A percentile compares a stretch with the other conserved stretches of the same genome.
Evolutionary conservation across 2,888 invertebrate genomes (phyloP).

Genomic region (Trichogramma evanescens): DNA sequence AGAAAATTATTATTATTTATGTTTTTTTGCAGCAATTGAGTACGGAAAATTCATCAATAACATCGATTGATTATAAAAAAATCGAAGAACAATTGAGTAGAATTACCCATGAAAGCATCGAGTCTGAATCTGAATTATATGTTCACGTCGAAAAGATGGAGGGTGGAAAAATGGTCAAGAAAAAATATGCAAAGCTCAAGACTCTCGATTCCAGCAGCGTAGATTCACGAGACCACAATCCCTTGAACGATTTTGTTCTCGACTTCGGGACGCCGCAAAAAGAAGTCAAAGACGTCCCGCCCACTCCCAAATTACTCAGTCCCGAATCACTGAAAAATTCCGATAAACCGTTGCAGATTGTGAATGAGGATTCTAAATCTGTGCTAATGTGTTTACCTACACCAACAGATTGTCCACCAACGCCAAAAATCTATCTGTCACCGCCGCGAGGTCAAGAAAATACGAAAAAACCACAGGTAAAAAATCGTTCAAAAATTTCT

Average conservation of each 20-base stretch:
- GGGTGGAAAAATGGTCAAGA: constrained; percentile 11
- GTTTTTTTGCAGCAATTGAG: neutral
- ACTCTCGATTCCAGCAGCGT: constrained; percentile 11
- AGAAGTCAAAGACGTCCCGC: constrained; percentile 5
- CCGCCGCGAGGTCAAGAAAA: too few relatives aligned
- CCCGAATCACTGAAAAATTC: constrained; percentile 2
- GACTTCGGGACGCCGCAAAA: neutral
- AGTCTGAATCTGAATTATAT: too few relatives aligned
- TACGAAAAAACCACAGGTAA: too few relatives aligned
- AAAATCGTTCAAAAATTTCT: too few relatives aligned
- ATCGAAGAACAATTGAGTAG: constrained; percentile 8
- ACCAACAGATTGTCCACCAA: too few relatives aligned
- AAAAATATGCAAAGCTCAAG: constrained; percentile 17
- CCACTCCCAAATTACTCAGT: constrained; percentile 9
- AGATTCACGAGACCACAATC: neutral
- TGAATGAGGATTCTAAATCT: neutral
- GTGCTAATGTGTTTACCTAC: too few relatives aligned
- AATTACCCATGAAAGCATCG: neutral
- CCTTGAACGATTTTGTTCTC: neutral
- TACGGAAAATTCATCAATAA: neutral
- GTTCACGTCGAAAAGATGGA: neutral
- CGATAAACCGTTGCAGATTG: neutral
- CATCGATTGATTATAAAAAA: neutral
- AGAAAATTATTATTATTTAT: too few relatives aligned
- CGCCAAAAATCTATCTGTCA: too few relatives aligned